Evolutionary conservation across 2,797 vertebrate genomes (phyloP).

Genomic region (Macropus fuliginosus): DNA sequence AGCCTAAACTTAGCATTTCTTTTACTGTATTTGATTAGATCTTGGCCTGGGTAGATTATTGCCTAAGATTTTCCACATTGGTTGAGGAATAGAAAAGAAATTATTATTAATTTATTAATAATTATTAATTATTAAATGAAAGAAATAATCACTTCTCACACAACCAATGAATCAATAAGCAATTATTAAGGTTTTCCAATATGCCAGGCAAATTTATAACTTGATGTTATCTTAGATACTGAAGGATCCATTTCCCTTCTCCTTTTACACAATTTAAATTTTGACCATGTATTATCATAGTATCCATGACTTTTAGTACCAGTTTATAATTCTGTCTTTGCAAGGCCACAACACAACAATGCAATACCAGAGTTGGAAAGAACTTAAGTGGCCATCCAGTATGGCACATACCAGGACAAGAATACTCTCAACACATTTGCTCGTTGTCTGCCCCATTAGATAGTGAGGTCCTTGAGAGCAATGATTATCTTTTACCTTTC

Average conservation of each 20-base stretch:
- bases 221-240: background rate
- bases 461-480: background rate
- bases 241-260: background rate
- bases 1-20: background rate
- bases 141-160: background rate
- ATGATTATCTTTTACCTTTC: background rate
- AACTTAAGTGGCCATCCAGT: background rate
- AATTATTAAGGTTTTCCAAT: background rate
- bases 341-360: background rate
- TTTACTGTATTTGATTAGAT: background rate
- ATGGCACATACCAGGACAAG: background rate
- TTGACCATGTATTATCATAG: background rate
- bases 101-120: too few species aligned
- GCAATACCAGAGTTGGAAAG: background rate
- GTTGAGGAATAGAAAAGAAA: background rate
- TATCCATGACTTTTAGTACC: slow-evolving; percentile 20
- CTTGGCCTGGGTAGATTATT: background rate
- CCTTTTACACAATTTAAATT: slow-evolving; percentile 23
- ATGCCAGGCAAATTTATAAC: background rate
- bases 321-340: slow-evolving; percentile 6
- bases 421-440: background rate
- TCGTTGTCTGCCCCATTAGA: background rate
- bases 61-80: background rate
- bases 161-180: background rate
- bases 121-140: too few species aligned